Percentiles rank a stretch among this genome's conserved stretches.
Evolutionary conservation across 1,140 invertebrate species (phyloP).

Genomic region (Drosophila pseudoananassae): DNA sequence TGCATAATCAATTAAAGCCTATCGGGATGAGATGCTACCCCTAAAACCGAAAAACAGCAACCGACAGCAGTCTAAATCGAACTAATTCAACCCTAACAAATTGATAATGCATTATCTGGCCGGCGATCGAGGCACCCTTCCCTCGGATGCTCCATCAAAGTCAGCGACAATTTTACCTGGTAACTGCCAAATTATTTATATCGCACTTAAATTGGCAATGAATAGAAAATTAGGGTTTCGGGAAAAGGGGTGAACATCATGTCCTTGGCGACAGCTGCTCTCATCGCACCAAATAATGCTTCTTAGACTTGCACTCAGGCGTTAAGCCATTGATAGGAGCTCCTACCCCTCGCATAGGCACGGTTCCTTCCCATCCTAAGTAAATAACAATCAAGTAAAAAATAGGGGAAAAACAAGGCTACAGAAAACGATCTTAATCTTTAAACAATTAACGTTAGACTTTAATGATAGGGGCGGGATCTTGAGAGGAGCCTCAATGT

Average conservation of each 20-base stretch:
- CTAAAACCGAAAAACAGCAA: slow-evolving; percentile 22
- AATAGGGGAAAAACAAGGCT: background rate
- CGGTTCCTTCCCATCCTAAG: slow-evolving; percentile 51
- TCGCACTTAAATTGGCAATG: slow-evolving; percentile 80
- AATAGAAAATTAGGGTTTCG: slow-evolving; percentile 66
- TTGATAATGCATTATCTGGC: slow-evolving; percentile 69
- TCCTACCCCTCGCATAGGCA: slow-evolving; percentile 13
- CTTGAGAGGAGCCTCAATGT: slow-evolving; percentile 9
- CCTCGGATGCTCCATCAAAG: slow-evolving; percentile 67
- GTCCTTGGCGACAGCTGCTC: slow-evolving; percentile 68
- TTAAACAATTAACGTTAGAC: slow-evolving; percentile 62
- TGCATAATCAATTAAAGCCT: slow-evolving; percentile 75
- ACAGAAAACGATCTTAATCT: slow-evolving; percentile 69
- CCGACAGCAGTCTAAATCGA: slow-evolving; percentile 55
- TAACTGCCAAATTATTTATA: slow-evolving; percentile 78
- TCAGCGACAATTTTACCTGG: slow-evolving; percentile 65
- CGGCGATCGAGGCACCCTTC: slow-evolving; percentile 25
- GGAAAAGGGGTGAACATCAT: slow-evolving; percentile 59
- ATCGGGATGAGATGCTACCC: slow-evolving; percentile 34
- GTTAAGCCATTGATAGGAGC: slow-evolving; percentile 65
- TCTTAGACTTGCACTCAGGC: slow-evolving; percentile 51
- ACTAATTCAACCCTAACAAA: slow-evolving; percentile 75
- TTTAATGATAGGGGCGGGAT: slow-evolving; percentile 67
- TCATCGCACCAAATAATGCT: slow-evolving; percentile 52
- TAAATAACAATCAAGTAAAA: slow-evolving; percentile 64